A percentile compares a stretch with the other conserved stretches of the same genome.
These are phyloP conservation scores for Netelia melanura DNA, from an alignment of 2,888 invertebrate species.

Conservation along the genomic window DNA sequence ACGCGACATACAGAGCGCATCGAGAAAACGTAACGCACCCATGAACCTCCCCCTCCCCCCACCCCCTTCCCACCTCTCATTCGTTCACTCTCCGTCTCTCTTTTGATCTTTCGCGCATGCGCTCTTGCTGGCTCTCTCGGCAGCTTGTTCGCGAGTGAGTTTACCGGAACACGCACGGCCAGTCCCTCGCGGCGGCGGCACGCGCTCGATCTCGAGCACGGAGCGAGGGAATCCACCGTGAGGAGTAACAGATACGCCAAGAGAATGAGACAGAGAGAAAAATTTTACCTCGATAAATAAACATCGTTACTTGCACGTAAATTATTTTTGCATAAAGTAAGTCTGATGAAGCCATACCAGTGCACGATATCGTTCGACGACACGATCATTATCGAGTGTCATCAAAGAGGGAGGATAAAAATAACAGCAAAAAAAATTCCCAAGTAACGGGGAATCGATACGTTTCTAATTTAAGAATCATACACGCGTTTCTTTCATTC, in stretches of 20 bases:
- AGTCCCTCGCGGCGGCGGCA: conserved; percentile 56
- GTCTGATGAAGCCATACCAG: conserved; percentile 14
- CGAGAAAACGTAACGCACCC: conserved; percentile 66
- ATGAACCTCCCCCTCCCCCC: background rate
- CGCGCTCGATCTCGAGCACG: conserved; percentile 53
- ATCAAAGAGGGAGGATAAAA: conserved; percentile 11
- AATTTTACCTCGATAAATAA: conserved; percentile 46
- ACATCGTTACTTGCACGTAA: conserved; percentile 33
- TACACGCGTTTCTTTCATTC: no score
- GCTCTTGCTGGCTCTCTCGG: conserved; percentile 29
- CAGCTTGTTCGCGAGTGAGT: conserved; percentile 36
- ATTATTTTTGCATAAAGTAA: conserved; percentile 25
- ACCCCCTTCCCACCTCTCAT: background rate
- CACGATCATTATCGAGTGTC: conserved; percentile 16
- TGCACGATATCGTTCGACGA: conserved; percentile 7
- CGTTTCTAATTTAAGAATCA: no score
- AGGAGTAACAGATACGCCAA: background rate
- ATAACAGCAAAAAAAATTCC: no score
- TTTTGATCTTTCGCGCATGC: no score
- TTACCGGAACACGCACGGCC: conserved; percentile 52
- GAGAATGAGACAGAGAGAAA: conserved; percentile 1
- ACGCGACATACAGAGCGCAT: conserved; percentile 66
- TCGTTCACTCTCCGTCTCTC: background rate
- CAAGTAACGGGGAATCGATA: no score
- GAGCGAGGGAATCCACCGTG: conserved; percentile 19